These are phyloP conservation scores for Ochotona princeps DNA, from an alignment of 2,113 vertebrate genomes.

Conservation along the genomic window DNA sequence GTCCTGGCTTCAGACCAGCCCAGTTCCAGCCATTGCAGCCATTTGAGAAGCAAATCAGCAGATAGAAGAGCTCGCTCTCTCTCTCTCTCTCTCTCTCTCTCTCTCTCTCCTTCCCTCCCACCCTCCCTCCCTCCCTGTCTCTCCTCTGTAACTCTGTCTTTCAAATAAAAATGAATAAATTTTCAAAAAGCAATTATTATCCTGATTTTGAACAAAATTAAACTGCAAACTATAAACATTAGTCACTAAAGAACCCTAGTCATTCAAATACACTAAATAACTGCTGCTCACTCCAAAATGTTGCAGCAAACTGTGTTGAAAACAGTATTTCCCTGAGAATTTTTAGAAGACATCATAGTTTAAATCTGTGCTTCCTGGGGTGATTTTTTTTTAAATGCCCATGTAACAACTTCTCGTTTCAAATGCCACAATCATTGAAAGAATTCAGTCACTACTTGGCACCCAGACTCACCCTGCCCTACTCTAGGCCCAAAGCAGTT, in stretches of 20 bases:
- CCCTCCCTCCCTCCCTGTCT: too few relatives aligned
- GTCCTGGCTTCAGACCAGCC: too few relatives aligned
- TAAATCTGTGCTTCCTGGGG: constrained; percentile 15
- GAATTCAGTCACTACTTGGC: constrained; percentile 7
- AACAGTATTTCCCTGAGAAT: not conserved
- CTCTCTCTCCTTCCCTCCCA: too few relatives aligned
- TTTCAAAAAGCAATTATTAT: constrained; percentile 39
- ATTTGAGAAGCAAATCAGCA: too few relatives aligned
- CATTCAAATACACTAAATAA: not conserved
- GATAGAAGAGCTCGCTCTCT: too few relatives aligned
- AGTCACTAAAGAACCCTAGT: not conserved
- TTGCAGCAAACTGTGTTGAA: not conserved
- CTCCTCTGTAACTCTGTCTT: too few relatives aligned
- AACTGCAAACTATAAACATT: not conserved
- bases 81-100: too few relatives aligned
- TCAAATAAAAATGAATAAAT: too few relatives aligned
- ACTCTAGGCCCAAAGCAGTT: not conserved
- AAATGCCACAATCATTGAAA: constrained; percentile 41
- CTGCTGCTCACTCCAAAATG: not conserved
- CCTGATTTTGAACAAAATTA: constrained; percentile 53
- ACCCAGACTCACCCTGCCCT: not conserved
- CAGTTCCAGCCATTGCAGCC: too few relatives aligned
- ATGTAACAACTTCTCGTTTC: constrained; percentile 44
- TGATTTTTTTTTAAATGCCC: not conserved
- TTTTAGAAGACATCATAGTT: constrained; percentile 24